Conservation (phyloP, 1,140 invertebrate species). For the Chironomus tepperi region DNA sequence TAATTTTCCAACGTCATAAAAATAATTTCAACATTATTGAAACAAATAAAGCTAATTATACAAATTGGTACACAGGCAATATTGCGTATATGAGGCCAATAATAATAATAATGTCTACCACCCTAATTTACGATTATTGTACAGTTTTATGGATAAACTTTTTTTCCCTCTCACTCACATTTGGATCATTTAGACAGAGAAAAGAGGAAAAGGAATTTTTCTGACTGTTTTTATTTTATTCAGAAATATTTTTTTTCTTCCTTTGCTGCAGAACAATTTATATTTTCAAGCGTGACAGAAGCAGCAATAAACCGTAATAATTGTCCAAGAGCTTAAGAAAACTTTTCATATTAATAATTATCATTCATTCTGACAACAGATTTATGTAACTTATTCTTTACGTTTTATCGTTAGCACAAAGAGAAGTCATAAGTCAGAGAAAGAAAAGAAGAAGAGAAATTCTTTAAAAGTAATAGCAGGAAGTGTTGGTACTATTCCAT, state of each 20-base stretch:
- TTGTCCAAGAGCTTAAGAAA: conserved; percentile 22
- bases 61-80: neutral
- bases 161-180: neutral
- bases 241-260: neutral
- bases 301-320: conserved; percentile 22
- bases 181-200: neutral
- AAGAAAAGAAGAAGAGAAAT: too few relatives aligned
- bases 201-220: conserved; percentile 14
- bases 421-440: too few relatives aligned
- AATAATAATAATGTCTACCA: conserved; percentile 17
- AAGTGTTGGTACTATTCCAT: too few relatives aligned
- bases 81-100: neutral
- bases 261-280: neutral
- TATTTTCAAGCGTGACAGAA: conserved; percentile 16
- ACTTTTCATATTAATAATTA: conserved; percentile 23
- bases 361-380: conserved; percentile 15
- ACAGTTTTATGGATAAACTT: conserved; percentile 22
- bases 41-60: conserved; percentile 23
- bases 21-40: conserved; percentile 10
- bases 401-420: neutral
- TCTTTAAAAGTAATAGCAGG: too few relatives aligned
- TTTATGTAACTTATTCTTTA: conserved; percentile 14
- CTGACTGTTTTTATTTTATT: neutral
- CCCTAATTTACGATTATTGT: conserved; percentile 22
- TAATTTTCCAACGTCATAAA: neutral